Conservation (phyloP, 1,140 invertebrate genomes). For the Tetramorium alpestre region DNA sequence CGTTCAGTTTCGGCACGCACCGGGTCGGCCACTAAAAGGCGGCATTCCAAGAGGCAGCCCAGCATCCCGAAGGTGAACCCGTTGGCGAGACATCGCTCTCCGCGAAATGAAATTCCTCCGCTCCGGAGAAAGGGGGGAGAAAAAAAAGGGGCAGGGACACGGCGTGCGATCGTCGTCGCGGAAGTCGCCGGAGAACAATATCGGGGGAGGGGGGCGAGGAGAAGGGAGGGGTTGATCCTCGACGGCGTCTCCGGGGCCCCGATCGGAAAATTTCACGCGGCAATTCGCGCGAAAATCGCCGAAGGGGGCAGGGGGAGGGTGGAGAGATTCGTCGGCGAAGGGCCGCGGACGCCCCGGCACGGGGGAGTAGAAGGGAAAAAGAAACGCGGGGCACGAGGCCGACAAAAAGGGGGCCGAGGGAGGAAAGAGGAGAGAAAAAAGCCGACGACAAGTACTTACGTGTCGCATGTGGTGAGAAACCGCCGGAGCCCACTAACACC, state of each 20-base stretch:
- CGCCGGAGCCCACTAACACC: slow-evolving; percentile 31
- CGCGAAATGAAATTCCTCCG: background rate
- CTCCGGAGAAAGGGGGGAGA: background rate
- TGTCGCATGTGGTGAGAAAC: slow-evolving; percentile 57
- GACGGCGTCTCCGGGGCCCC: too few relatives aligned
- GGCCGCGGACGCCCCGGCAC: background rate
- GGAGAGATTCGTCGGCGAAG: background rate
- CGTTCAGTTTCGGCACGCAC: background rate
- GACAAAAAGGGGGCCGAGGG: background rate
- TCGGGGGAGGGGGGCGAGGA: too few relatives aligned
- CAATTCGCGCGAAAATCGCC: background rate
- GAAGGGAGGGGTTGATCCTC: too few relatives aligned
- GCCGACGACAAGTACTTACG: slow-evolving; percentile 26
- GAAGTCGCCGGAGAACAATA: background rate
- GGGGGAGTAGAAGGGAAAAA: background rate
- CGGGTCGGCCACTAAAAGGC: background rate
- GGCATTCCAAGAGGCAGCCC: background rate
- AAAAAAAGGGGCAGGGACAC: background rate
- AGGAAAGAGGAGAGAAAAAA: background rate
- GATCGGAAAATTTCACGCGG: background rate
- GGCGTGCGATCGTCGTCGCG: background rate
- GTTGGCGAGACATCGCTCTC: background rate
- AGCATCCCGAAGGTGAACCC: background rate
- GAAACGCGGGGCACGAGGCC: background rate
- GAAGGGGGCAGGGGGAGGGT: too few relatives aligned